Evolutionary conservation across 2,888 invertebrate genomes (phyloP).

Genomic region (Synergus itoensis): DNA sequence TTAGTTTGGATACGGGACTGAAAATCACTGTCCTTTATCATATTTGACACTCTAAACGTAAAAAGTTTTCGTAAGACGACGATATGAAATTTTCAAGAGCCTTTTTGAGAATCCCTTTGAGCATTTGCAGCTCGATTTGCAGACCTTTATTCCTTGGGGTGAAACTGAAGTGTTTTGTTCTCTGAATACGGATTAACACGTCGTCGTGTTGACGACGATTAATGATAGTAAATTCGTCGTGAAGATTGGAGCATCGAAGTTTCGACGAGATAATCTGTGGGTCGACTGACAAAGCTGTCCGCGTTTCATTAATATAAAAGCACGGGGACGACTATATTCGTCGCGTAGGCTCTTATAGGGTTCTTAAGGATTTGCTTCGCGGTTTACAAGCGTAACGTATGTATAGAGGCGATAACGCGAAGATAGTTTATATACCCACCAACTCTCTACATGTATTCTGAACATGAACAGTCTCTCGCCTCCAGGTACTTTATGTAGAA

Average conservation of each 20-base stretch:
- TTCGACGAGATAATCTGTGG: slow-evolving; percentile 64
- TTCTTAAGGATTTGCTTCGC: background rate
- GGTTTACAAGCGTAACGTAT: slow-evolving; percentile 45
- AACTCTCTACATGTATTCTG: slow-evolving; percentile 15
- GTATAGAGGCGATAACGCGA: slow-evolving; percentile 62
- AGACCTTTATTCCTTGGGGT: slow-evolving; percentile 1
- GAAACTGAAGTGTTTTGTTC: background rate
- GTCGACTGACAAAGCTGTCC: slow-evolving; percentile 66
- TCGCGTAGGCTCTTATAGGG: slow-evolving; percentile 42
- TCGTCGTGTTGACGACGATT: slow-evolving; percentile 32
- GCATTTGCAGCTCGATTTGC: background rate
- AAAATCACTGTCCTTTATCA: too few species aligned
- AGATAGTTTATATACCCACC: slow-evolving; percentile 61
- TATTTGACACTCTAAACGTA: background rate
- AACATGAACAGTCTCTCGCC: background rate
- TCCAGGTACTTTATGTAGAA: background rate
- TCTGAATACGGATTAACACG: slow-evolving; percentile 17
- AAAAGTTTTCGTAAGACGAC: background rate
- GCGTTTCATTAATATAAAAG: slow-evolving; percentile 65
- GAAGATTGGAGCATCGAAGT: slow-evolving; percentile 46
- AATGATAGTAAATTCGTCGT: slow-evolving; percentile 26
- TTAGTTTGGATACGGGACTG: too few species aligned
- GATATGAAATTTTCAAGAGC: background rate
- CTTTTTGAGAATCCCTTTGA: background rate
- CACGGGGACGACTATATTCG: slow-evolving; percentile 62